Evolutionary conservation across 2,888 invertebrate genomes (phyloP), one percentile per base, ranked within the genome.

Genomic region (Suillia variegata): DNA sequence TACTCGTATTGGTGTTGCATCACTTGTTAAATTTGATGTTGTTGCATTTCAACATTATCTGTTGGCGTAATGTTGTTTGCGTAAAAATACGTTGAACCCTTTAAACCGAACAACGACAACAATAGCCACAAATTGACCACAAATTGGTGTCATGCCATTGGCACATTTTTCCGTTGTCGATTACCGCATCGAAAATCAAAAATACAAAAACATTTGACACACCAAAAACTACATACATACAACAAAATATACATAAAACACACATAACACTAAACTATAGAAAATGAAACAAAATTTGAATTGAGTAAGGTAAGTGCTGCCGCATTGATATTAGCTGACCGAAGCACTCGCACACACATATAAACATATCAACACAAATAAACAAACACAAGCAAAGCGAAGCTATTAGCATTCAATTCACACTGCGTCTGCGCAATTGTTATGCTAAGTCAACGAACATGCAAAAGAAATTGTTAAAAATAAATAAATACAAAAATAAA

Each of bases 121-220:
- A n/a, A n/a, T n/a, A n/a, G n/a, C n/a, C n/a, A n/a, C n/a, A n/a
- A n/a, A n/a, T n/a, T n/a, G n/a, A n/a, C 4, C 8, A 61, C 64
- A 70, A 73, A 75, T 76, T 70, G 72, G 70, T 75, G 75, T 74
- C 77, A 71, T 71, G 77, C 70, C 75, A 75, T 75, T 75, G 75
- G 77, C 75, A 75, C 71, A 75, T 75, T 70, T 76, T 64, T 22
- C 15, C 42, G 45, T 15, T 31, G 45, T 10, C 20, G 31, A 26
- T 31, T 31, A 48, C 71, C 63, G 53, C 59, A 56, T 53, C n/a
- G n/a, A 58, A 49, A 47, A 57, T 26, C 54, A 24, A 34, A 61
- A 4, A 45, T 26, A 45, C 18, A 58, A 38, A 56, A 33, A 54
- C 54, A 55, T 61, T 47, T 52, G 47, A 24, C 22, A 22, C 49